Base-by-base conservation (phyloP, 2,888 invertebrate species). In the Venusia cambrica region DNA sequence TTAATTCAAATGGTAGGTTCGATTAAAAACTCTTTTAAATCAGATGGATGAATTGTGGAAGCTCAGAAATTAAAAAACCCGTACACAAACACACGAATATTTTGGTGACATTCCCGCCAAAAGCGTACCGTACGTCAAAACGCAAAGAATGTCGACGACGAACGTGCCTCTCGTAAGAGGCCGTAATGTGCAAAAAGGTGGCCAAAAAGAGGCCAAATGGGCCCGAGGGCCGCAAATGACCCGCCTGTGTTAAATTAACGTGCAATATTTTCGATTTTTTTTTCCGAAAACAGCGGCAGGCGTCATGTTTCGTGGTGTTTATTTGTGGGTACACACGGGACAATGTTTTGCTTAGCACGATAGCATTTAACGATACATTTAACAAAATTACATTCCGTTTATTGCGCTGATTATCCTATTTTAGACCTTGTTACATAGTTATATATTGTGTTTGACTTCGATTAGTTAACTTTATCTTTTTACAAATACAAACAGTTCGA, bases 221-320 rank as follows among this genome's bases (percentile, higher is more conserved):
- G 46, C 50, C 42, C 34, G 19, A 43, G 38, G 43, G 54, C 72
- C 78, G 65, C 80, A 78, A 83, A 80, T 77, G 80, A 76, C 74
- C 71, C 62, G 45, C 50, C 56, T 56, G 81, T 73, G 80, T 67
- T 85, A 85, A 85, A 85, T 85, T 83, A 85, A 85, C 85, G 85
- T 80, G 78, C 81, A 78, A 73, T 83, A 84, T 81, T 84, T 84
- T 80, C 73, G n/a, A n/a, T n/a, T n/a, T n/a, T n/a, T n/a, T n/a
- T n/a, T n/a, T n/a, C n/a, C n/a, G 73, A 81, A 84, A 85, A 79
- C 73, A 73, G 75, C 75, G 73, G 69, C 72, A 65, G 65, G 84
- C 69, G 75, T 85, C 87, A 66, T 66, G 83, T 87, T 85, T 74
- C 85, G 65, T 62, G 53, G 64, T 68, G 66, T 77, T 79, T 78